Conservation (phyloP, 2,113 vertebrate species). For the Melanerpes formicivorus region DNA sequence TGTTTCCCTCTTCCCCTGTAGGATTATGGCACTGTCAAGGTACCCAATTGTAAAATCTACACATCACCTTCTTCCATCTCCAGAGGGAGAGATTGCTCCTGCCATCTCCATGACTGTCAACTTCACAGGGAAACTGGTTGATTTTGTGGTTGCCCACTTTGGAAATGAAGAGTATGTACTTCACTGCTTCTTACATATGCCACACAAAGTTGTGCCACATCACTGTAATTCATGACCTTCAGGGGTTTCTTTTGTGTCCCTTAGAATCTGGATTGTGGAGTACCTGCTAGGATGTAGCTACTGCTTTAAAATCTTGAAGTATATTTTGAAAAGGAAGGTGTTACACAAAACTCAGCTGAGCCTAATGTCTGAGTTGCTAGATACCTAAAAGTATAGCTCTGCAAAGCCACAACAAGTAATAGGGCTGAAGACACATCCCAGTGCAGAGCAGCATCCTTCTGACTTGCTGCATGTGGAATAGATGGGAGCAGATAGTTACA, state of each 20-base stretch:
- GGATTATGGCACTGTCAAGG: constrained; percentile 77
- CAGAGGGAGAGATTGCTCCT: constrained; percentile 79
- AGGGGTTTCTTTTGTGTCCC: background rate
- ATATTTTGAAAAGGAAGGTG: background rate
- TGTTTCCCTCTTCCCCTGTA: constrained; percentile 1
- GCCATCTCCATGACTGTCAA: constrained; percentile 77
- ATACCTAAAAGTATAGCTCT: background rate
- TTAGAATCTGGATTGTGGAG: background rate
- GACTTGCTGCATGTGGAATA: background rate
- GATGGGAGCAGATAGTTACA: background rate
- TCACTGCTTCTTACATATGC: background rate
- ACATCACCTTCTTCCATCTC: constrained; percentile 80
- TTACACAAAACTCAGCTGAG: background rate
- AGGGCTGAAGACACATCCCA: background rate
- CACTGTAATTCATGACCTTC: background rate
- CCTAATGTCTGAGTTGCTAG: background rate
- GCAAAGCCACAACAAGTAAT: background rate
- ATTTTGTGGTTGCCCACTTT: constrained; percentile 80
- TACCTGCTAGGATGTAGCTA: background rate
- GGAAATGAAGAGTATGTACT: constrained; percentile 78
- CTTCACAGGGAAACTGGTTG: constrained; percentile 66
- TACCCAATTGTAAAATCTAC: constrained; percentile 75
- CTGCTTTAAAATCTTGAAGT: background rate
- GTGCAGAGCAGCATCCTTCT: background rate
- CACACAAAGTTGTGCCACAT: background rate